Evolutionary conservation across 2,113 vertebrate species (phyloP).

Genomic region (Naja naja): DNA sequence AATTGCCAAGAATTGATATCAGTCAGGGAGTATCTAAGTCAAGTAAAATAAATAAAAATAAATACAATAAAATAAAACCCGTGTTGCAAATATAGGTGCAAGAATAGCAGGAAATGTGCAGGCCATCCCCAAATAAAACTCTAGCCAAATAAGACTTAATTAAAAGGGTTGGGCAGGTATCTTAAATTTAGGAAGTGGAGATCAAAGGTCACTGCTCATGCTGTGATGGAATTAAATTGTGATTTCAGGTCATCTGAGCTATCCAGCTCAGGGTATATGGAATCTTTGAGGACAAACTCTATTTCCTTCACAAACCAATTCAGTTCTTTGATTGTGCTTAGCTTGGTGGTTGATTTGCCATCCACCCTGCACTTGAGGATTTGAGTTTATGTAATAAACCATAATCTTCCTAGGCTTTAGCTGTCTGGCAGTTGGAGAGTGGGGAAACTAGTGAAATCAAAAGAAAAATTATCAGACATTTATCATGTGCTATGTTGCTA

Average conservation of each 20-base stretch:
- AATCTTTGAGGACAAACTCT: neutral
- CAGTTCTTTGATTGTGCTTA: neutral
- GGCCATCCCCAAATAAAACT: neutral
- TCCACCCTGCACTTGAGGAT: neutral
- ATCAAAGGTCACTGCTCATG: neutral
- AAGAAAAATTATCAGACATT: constrained; percentile 11
- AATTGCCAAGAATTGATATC: neutral
- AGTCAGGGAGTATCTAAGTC: neutral
- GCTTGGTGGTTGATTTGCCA: neutral
- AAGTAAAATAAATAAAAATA: neutral
- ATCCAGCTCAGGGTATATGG: neutral
- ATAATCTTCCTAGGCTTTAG: constrained; percentile 11
- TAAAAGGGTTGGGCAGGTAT: neutral
- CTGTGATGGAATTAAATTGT: neutral
- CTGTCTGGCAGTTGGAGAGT: neutral
- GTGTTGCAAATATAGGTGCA: neutral
- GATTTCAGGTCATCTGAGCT: neutral
- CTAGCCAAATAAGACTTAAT: neutral
- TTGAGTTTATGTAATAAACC: constrained; percentile 1
- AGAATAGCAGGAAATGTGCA: neutral
- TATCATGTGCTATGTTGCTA: constrained; percentile 20
- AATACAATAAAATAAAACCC: neutral
- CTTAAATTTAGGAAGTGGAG: neutral
- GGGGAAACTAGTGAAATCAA: constrained; percentile 45
- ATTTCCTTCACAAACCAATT: neutral